A percentile compares a stretch with the other conserved stretches of the same genome.
These are phyloP conservation scores for Orthonevra nobilis DNA, from an alignment of 2,888 invertebrate genomes.

Conservation along the genomic window DNA sequence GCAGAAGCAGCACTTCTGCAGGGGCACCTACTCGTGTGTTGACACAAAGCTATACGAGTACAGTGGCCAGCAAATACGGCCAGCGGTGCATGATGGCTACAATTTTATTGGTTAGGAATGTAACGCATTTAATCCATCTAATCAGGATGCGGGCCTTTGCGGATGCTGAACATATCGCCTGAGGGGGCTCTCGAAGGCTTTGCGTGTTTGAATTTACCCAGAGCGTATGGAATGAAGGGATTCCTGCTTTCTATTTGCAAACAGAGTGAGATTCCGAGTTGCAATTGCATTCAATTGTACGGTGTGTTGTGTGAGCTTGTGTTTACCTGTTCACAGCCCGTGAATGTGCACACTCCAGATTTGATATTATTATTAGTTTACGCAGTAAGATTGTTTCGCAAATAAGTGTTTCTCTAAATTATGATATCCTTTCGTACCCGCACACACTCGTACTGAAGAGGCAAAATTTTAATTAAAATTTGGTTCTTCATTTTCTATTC, in stretches of 20 bases:
- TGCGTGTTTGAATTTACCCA: constrained; percentile 45
- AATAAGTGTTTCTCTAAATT: constrained; percentile 38
- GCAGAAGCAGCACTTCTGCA: neutral
- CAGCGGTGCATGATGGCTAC: constrained; percentile 31
- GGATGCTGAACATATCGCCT: constrained; percentile 59
- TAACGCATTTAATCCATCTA: constrained; percentile 68
- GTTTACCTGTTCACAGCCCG: constrained; percentile 47
- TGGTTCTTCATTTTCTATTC: too few species aligned
- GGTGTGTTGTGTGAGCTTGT: constrained; percentile 17
- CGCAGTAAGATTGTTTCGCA: constrained; percentile 34
- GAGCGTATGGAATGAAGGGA: constrained; percentile 37
- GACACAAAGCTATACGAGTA: constrained; percentile 36
- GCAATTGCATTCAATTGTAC: constrained; percentile 45
- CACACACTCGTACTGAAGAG: neutral
- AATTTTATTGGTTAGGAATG: constrained; percentile 53
- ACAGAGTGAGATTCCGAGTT: constrained; percentile 28
- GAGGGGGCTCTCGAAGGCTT: constrained; percentile 46
- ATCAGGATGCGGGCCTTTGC: constrained; percentile 67
- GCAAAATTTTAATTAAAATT: constrained; percentile 28
- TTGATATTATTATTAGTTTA: constrained; percentile 62
- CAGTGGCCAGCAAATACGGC: too few species aligned
- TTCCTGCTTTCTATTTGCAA: constrained; percentile 51
- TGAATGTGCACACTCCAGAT: constrained; percentile 40
- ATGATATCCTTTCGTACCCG: neutral
- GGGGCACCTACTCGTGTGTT: constrained; percentile 45